Conservation (phyloP, 1,140 invertebrate species). For the Polypedilum vanderplanki region DNA sequence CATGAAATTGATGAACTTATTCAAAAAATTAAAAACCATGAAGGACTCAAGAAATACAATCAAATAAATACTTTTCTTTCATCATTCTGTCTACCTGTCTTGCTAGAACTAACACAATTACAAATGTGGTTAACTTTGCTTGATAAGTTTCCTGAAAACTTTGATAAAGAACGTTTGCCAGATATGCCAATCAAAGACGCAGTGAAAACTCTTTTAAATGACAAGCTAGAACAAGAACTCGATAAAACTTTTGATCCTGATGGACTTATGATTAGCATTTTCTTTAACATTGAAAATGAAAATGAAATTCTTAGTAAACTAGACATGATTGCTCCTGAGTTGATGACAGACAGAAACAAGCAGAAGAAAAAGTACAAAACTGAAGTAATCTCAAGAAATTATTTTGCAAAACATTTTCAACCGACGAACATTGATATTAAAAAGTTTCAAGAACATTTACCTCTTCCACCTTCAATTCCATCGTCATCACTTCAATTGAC, state of each 20-base stretch:
- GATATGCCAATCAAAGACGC: constrained; percentile 42
- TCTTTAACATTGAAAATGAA: constrained; percentile 37
- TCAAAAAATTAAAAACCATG: constrained; percentile 41
- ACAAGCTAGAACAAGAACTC: constrained; percentile 36
- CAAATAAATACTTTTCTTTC: constrained; percentile 43
- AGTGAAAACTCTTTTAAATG: constrained; percentile 39
- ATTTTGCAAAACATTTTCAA: constrained; percentile 47
- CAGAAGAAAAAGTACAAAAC: constrained; percentile 35
- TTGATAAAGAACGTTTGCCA: constrained; percentile 33
- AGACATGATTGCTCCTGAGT: constrained; percentile 29
- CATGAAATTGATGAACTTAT: constrained; percentile 44
- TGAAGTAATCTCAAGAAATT: constrained; percentile 48
- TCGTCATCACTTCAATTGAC: constrained; percentile 46
- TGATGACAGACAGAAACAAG: constrained; percentile 34
- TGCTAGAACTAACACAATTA: constrained; percentile 43
- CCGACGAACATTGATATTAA: constrained; percentile 42
- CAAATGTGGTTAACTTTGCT: constrained; percentile 44
- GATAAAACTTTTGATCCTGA: constrained; percentile 38
- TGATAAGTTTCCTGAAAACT: constrained; percentile 40
- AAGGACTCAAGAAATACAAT: constrained; percentile 41
- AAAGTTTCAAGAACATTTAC: constrained; percentile 45
- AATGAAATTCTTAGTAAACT: constrained; percentile 35
- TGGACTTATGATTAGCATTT: constrained; percentile 40
- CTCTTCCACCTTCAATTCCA: constrained; percentile 33
- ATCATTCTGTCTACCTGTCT: constrained; percentile 44